Percentiles rank a stretch among this genome's conserved stretches.
phyloP scores from a whole-genome alignment of 2,888 invertebrate species.

The Ceriagrion tenellum region DNA sequence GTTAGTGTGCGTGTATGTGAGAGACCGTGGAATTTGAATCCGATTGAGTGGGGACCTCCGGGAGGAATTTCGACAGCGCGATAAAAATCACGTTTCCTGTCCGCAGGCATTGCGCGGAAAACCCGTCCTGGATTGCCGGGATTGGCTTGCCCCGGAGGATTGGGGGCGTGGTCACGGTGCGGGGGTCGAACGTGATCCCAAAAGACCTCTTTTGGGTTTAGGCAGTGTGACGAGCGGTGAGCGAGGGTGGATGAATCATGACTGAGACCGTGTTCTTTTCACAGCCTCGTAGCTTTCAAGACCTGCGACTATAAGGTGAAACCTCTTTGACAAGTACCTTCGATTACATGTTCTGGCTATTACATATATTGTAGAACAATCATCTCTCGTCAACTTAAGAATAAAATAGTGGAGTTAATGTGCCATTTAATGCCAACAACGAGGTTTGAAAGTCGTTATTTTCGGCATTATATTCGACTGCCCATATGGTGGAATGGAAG shows the following conservation, averaged over 20 bases:
- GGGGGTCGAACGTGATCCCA: conserved; percentile 33
- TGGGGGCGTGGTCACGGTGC: background rate
- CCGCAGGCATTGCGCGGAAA: conserved; percentile 22
- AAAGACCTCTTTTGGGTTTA: background rate
- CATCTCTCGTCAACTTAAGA: no score
- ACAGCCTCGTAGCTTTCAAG: no score
- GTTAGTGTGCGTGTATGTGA: background rate
- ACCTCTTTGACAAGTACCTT: no score
- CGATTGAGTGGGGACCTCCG: background rate
- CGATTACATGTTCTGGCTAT: no score
- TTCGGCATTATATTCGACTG: no score
- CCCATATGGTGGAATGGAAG: no score
- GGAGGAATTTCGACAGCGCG: background rate
- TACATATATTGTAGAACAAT: no score
- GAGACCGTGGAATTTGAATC: background rate
- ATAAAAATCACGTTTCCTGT: conserved; percentile 62
- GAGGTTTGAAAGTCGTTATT: no score
- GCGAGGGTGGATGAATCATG: background rate
- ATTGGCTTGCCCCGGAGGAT: background rate
- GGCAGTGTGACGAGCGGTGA: background rate
- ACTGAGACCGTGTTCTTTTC: no score
- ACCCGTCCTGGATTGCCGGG: background rate
- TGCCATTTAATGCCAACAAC: no score
- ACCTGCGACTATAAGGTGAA: no score
- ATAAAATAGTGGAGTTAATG: no score